Evolutionary conservation across 2,888 invertebrate genomes (phyloP), one percentile per base, ranked within the genome.

Genomic region (Dichetophora obliterata): DNA sequence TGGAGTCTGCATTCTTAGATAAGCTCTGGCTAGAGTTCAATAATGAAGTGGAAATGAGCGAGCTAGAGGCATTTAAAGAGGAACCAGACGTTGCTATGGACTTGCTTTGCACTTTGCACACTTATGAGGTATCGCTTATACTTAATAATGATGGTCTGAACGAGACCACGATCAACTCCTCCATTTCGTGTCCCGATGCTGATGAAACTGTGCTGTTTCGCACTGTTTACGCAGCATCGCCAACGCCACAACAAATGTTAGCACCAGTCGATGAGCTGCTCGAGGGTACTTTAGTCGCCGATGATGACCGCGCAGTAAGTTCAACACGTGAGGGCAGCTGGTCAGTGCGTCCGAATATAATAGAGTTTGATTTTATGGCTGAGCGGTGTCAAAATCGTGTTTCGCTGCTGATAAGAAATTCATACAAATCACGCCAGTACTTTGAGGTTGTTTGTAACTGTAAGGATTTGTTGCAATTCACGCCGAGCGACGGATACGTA

Each of bases 171-270:
- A 83, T 84, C 0, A 83, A 85, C 3, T 84, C 86, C n/a, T 76
- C 81, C 4, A 75, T 87, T 14, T 82, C 84, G 24, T 82, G 88
- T 57, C 85, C 87, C 0, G 89, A 89, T 16, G 86, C 84, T 6
- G 89, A 89, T 61, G 89, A 89, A 73, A 88, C 89, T 0, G 84
- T 89, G 1, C 77, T 89, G 0, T 89, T 89, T 78, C 86, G 87
- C 3, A 89, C 89, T 6, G 83, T 89, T 27, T 86, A 86, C 57
- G 82, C 80, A 0, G 80, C 81, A 9, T 82, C 83, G 69, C 85
- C 85, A 5, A 83, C 85, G 5, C 84, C 86, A n/a, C 77, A 80
- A 0, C 78, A 77, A 8, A 81, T 83, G 75, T 75, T 87, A 16
- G 86, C 85, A 52, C 85, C 86, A 0, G 85, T 86, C 5, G 84